Evolutionary conservation across 2,888 invertebrate species (phyloP).

Genomic region (Harpagoxenus sublaevis): DNA sequence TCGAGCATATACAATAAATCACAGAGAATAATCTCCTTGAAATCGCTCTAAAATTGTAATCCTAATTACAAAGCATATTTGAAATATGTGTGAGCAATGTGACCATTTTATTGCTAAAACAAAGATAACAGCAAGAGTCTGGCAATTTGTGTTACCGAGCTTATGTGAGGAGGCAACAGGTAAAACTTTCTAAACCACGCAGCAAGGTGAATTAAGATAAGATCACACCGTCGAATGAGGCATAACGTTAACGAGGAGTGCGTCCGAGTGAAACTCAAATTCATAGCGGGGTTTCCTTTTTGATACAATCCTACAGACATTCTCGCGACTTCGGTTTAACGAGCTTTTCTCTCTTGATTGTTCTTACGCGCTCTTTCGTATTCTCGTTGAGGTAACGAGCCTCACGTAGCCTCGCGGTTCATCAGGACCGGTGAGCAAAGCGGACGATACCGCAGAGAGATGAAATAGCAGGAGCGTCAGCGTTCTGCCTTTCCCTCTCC

Average conservation of each 20-base stretch:
- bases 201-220: conserved; percentile 29
- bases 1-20: conserved; percentile 16
- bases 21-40: background rate
- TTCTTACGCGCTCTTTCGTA: conserved; percentile 60
- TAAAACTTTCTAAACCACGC: conserved; percentile 36
- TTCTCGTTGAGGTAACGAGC: conserved; percentile 67
- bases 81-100: background rate
- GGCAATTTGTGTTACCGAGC: background rate
- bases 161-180: background rate
- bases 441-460: conserved; percentile 69
- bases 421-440: conserved; percentile 65
- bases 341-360: conserved; percentile 72
- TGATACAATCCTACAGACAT: conserved; percentile 12
- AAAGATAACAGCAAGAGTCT: background rate
- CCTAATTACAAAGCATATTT: background rate
- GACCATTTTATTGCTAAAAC: background rate
- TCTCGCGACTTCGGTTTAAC: conserved; percentile 56
- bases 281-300: conserved; percentile 26
- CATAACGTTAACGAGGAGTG: conserved; percentile 36
- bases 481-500: conserved; percentile 54
- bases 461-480: conserved; percentile 33
- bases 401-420: conserved; percentile 74
- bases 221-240: conserved; percentile 15
- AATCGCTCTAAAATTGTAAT: background rate
- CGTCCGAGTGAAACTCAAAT: conserved; percentile 27